A percentile compares a stretch with the other conserved stretches of the same genome.
Evolutionary conservation across 2,113 vertebrate genomes (phyloP).

Genomic region (Reinhardtius hippoglossoides): DNA sequence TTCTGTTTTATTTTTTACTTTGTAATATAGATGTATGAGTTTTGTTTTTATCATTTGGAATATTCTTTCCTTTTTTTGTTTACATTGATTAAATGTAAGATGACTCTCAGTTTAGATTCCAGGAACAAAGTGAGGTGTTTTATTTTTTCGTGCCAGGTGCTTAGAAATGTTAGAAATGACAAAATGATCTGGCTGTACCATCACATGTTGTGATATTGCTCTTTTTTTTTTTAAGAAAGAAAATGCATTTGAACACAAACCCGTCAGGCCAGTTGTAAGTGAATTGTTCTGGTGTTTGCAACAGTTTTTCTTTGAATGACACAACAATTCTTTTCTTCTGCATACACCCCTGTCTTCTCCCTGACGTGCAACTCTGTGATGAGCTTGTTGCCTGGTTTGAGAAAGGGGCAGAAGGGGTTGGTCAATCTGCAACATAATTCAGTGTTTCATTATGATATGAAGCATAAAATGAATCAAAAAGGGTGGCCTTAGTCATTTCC

Average conservation of each 20-base stretch:
- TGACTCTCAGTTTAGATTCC: conserved; percentile 71
- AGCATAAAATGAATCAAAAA: conserved; percentile 65
- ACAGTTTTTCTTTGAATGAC: conserved; percentile 34
- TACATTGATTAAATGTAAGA: conserved; percentile 75
- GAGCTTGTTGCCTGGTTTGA: conserved; percentile 47
- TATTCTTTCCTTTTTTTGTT: conserved; percentile 67
- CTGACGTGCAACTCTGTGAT: conserved; percentile 18
- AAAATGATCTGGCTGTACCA: conserved; percentile 63
- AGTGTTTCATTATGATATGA: conserved; percentile 62
- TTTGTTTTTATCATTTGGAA: conserved; percentile 69
- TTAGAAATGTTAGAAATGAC: conserved; percentile 71
- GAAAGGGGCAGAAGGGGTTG: conserved; percentile 25
- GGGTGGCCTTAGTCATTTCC: conserved; percentile 81
- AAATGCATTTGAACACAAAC: conserved; percentile 38
- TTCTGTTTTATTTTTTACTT: conserved; percentile 68
- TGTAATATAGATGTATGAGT: conserved; percentile 77
- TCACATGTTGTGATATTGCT: conserved; percentile 71
- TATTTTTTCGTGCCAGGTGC: conserved; percentile 70
- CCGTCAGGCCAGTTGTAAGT: conserved; percentile 48
- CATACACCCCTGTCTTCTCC: conserved; percentile 14
- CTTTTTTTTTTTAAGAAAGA: conserved; percentile 5
- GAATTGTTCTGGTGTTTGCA: conserved; percentile 43
- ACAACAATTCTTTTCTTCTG: conserved; percentile 1
- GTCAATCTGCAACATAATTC: conserved; percentile 58
- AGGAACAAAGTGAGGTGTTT: conserved; percentile 80